Evolutionary conservation across 2,797 vertebrate species (phyloP), one percentile per base, ranked within the genome.

Genomic region (Ceryle rudis): DNA sequence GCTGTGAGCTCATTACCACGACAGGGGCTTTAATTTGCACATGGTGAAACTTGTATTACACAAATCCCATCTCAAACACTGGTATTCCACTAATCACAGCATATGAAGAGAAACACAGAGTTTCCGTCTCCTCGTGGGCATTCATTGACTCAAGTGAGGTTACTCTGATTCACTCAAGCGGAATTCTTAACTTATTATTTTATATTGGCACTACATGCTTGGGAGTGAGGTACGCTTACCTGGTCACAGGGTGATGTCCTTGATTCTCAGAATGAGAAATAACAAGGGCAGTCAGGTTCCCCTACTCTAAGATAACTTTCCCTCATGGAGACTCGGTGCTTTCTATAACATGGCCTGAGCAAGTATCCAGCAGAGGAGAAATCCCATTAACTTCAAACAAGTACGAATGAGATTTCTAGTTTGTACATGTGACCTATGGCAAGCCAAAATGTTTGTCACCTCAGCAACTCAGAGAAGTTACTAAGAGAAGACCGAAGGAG

Each of bases 301-400:
- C 4, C 7, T 51, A n/a, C 18, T 29, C 51, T 83, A 21, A 58
- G 79, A 83, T 83, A 86, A 90, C 70, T 73, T 91, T 83, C 31
- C 29, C 20, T 86, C 21, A 22, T 22, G 58, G 72, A 74, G 33
- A 49, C n/a, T 60, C 20, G 12, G 4, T 71, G 69, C 72, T 57
- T 62, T 91, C 72, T 47, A 5, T 37, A 80, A 74, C 11, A 57
- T 26, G 25, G 15, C 18, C 46, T 78, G 69, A 83, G n/a, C 62
- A 93, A 88, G 67, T 51, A 89, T 25, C 17, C 65, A 83, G 54
- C 2, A 9, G 42, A 52, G 51, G 62, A 93, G 51, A 92, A 95
- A 70, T 55, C 67, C 74, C 82, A 57, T 78, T 86, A 89, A 79
- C 62, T 95, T 93, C 82, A 95, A 83, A 86, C 39, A 62, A 54